Percentiles rank a stretch among this genome's conserved stretches.
Conservation (phyloP, 2,888 invertebrate species). For the Melieria omissa region DNA sequence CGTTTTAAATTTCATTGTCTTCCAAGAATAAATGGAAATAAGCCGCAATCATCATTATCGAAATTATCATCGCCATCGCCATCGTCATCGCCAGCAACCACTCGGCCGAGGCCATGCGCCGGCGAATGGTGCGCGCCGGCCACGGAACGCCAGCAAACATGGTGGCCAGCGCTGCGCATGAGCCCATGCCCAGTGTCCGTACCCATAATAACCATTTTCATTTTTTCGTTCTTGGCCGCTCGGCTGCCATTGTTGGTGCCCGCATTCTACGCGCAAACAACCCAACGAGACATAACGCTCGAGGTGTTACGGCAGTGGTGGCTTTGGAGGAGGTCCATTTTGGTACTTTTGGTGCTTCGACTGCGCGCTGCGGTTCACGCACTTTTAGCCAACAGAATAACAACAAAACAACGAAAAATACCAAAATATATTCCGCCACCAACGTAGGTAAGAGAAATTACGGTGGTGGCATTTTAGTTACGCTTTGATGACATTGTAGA, state of each 20-base stretch:
- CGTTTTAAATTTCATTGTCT: slow-evolving; percentile 42
- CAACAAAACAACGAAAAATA: slow-evolving; percentile 27
- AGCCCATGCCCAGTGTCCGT: too few species aligned
- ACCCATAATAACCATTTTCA: too few species aligned
- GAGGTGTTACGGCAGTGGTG: too few species aligned
- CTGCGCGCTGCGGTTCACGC: slow-evolving; percentile 45
- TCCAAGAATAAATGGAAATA: slow-evolving; percentile 59
- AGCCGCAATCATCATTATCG: slow-evolving; percentile 57
- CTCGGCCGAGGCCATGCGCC: too few species aligned
- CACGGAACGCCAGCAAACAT: slow-evolving; percentile 50
- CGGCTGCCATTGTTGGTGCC: too few species aligned
- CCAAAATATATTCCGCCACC: slow-evolving; percentile 29
- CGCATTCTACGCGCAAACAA: too few species aligned
- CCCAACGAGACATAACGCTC: too few species aligned
- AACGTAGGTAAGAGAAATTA: too few species aligned
- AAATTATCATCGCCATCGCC: slow-evolving; percentile 29
- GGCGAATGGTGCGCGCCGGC: too few species aligned
- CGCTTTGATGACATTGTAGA: slow-evolving; percentile 66
- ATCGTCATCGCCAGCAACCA: too few species aligned
- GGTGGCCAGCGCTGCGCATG: slow-evolving; percentile 51
- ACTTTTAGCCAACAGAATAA: slow-evolving; percentile 24
- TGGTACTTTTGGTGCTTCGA: slow-evolving; percentile 24
- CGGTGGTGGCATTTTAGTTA: slow-evolving; percentile 57
- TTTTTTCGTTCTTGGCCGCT: too few species aligned
- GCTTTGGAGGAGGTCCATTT: slow-evolving; percentile 43